Conservation (phyloP, 2,113 vertebrate genomes). For the Mesitornis unicolor region DNA sequence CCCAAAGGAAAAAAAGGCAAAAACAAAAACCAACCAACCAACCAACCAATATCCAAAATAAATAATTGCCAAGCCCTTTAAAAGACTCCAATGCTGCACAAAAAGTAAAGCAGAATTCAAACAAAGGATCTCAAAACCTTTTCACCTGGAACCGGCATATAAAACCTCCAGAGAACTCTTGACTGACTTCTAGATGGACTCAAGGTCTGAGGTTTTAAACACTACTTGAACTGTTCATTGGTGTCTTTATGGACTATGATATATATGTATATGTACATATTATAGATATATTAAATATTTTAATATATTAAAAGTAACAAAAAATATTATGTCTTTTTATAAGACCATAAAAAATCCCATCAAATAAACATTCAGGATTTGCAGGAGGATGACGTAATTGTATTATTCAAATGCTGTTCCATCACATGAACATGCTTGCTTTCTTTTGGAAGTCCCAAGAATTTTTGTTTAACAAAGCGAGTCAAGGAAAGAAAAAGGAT, state of each 20-base stretch:
- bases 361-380: background rate
- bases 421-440: background rate
- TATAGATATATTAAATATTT: background rate
- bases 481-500: background rate
- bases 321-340: background rate
- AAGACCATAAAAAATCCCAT: background rate
- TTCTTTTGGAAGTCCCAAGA: background rate
- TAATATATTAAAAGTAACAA: background rate
- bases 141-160: background rate
- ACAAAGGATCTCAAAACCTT: background rate
- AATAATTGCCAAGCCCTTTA: background rate
- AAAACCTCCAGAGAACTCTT: background rate
- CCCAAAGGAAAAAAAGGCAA: background rate
- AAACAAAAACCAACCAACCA: too few species aligned
- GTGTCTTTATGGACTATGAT: background rate
- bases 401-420: background rate
- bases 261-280: background rate
- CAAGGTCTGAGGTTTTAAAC: background rate
- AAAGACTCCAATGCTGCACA: background rate
- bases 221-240: background rate
- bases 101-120: background rate
- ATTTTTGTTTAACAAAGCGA: background rate
- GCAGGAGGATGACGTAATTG: background rate
- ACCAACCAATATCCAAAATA: too few species aligned
- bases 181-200: background rate